Evolutionary conservation across 1,140 invertebrate species (phyloP).

Genomic region (Ooceraea biroi): DNA sequence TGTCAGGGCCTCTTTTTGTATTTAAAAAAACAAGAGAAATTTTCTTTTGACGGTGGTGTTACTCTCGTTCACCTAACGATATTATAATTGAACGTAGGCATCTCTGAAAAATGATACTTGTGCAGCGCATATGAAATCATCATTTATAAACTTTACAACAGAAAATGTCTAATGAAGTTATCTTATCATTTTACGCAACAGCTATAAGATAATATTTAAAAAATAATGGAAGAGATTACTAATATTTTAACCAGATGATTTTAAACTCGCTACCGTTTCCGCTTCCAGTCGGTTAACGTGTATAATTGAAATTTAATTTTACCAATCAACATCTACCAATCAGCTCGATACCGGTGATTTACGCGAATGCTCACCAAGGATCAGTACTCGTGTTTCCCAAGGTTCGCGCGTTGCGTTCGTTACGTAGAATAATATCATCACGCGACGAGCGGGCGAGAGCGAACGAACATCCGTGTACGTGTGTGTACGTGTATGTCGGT

Average conservation of each 20-base stretch:
- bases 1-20: not conserved
- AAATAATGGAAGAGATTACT: too few relatives aligned
- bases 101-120: too few relatives aligned
- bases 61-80: not conserved
- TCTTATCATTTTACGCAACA: too few relatives aligned
- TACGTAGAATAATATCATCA: constrained; percentile 58
- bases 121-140: too few relatives aligned
- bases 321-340: not conserved
- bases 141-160: too few relatives aligned
- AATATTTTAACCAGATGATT: too few relatives aligned
- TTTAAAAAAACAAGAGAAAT: not conserved
- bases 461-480: too few relatives aligned
- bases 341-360: not conserved
- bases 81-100: not conserved
- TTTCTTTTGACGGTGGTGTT: not conserved
- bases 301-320: not conserved
- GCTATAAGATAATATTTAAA: too few relatives aligned
- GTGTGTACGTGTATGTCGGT: constrained; percentile 49
- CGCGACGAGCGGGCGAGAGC: constrained; percentile 53
- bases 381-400: constrained; percentile 64
- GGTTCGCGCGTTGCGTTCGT: constrained; percentile 53
- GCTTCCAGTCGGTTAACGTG: not conserved
- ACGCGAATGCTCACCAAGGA: not conserved
- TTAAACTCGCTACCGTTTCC: too few relatives aligned
- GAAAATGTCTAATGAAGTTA: too few relatives aligned